Percentiles rank a stretch among this genome's conserved stretches.
These are phyloP conservation scores for Burhinus oedicnemus DNA, from an alignment of 2,113 vertebrate species.

Conservation along the genomic window DNA sequence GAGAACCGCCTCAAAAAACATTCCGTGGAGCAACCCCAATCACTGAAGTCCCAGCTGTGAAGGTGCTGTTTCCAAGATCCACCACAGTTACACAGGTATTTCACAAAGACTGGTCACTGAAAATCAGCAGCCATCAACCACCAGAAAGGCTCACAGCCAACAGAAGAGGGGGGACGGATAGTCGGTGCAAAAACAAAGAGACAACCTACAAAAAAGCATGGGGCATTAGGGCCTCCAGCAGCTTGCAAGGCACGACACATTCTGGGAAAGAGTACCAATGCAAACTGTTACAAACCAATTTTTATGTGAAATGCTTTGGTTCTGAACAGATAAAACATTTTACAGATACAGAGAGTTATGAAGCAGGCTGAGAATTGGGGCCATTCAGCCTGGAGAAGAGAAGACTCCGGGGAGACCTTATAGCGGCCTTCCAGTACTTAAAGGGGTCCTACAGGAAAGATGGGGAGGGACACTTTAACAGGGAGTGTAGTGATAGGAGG, in stretches of 20 bases:
- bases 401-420: background rate
- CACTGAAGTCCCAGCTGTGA: background rate
- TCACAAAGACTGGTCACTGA: background rate
- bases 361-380: background rate
- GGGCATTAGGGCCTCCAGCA: background rate
- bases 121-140: background rate
- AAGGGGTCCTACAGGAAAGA: background rate
- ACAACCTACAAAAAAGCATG: background rate
- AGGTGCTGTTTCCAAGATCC: background rate
- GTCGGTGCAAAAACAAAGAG: background rate
- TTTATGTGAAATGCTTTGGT: background rate
- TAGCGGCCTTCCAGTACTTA: background rate
- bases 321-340: background rate
- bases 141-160: background rate
- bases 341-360: background rate
- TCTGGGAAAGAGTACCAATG: background rate
- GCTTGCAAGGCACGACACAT: background rate
- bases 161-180: background rate
- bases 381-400: background rate
- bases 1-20: background rate
- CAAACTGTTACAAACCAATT: background rate
- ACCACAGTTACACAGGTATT: background rate
- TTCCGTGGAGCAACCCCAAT: background rate
- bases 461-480: background rate
- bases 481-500: background rate